Conservation (phyloP, 2,113 vertebrate species). For the Illadopsis cleaveri region DNA sequence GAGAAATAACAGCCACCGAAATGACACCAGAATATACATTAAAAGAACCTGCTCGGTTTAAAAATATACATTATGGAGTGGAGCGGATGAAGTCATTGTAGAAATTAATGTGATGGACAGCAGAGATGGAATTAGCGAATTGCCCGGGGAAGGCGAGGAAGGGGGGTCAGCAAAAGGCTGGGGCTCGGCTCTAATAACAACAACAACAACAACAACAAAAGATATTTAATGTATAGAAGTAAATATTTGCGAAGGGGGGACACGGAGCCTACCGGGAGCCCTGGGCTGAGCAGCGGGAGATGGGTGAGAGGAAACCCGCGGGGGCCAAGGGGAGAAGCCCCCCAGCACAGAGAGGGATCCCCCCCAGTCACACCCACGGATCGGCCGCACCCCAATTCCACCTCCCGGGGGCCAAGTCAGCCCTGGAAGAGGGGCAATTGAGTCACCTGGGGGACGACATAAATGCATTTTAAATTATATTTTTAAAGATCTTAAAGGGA, state of each 20-base stretch:
- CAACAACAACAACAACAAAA: background rate
- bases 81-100: conserved; percentile 66
- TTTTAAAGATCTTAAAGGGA: background rate
- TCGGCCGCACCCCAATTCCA: background rate
- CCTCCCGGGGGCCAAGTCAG: background rate
- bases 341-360: background rate
- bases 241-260: background rate
- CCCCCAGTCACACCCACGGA: background rate
- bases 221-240: conserved; percentile 36
- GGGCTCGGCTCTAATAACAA: background rate
- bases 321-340: background rate
- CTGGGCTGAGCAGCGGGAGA: background rate
- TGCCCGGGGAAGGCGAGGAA: background rate
- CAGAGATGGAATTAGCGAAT: conserved; percentile 13
- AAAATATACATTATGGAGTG: conserved; percentile 66
- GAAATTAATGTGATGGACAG: conserved; percentile 63
- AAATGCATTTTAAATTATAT: background rate
- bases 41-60: conserved; percentile 64
- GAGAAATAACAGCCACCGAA: conserved; percentile 74
- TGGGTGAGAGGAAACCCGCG: background rate
- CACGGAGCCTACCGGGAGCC: background rate
- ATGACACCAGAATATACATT: conserved; percentile 73
- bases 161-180: background rate
- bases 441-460: background rate
- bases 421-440: background rate